Evolutionary conservation across 1,140 invertebrate species (phyloP).

Genomic region (Triops longicaudatus): DNA sequence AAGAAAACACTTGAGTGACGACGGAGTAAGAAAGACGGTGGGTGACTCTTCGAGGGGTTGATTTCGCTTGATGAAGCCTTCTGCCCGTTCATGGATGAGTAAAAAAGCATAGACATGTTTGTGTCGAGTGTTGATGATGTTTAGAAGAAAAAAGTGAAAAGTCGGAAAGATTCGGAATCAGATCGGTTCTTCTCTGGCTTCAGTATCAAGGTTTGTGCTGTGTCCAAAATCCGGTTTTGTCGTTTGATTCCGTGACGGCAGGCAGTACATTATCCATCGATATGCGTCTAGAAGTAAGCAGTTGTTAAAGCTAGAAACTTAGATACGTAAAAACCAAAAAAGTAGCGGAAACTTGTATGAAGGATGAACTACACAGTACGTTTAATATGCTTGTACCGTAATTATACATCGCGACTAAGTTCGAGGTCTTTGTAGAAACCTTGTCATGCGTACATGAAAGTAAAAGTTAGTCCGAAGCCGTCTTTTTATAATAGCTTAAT

Average conservation of each 20-base stretch:
- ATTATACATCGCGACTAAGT: too few relatives aligned
- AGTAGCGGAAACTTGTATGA: too few relatives aligned
- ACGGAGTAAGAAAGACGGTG: not conserved
- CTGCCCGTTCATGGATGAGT: not conserved
- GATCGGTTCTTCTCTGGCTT: not conserved
- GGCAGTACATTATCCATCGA: not conserved
- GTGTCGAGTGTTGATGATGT: not conserved
- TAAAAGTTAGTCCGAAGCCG: too few relatives aligned
- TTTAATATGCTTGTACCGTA: too few relatives aligned
- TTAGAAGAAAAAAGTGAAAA: not conserved
- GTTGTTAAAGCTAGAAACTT: too few relatives aligned
- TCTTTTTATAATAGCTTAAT: too few relatives aligned
- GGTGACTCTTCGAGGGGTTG: not conserved
- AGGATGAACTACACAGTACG: too few relatives aligned
- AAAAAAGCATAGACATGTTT: not conserved
- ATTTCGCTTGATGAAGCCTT: not conserved
- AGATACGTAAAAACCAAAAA: too few relatives aligned
- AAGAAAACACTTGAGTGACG: not conserved
- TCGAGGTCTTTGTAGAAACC: too few relatives aligned
- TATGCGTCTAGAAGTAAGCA: not conserved
- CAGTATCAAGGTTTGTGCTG: not conserved
- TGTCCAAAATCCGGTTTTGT: not conserved
- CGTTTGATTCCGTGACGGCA: not conserved
- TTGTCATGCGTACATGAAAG: too few relatives aligned
- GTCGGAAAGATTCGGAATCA: not conserved